Evolutionary conservation across 2,888 invertebrate genomes (phyloP), one percentile per base, ranked within the genome.

Genomic region (Erynnis tages): DNA sequence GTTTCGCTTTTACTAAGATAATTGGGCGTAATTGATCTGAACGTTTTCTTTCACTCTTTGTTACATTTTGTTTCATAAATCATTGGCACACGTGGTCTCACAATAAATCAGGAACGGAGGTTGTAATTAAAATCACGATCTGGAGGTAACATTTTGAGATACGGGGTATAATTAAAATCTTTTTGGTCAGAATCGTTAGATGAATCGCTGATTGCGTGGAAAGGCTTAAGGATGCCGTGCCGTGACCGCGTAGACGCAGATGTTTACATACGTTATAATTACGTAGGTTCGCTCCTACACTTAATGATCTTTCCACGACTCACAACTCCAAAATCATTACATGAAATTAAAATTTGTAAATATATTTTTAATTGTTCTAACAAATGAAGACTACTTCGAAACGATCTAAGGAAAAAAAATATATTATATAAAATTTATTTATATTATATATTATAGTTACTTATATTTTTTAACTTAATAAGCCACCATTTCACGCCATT

Each of bases 81-180:
- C 79, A 79, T 76, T 67, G 63, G 70, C 67, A 76, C 72, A 78
- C 73, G 73, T 79, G 78, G 73, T 70, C 71, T 68, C 62, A 74
- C 68, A 62, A 86, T 87, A 84, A 87, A 87, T 89, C 83, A 83
- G 71, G 63, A 68, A 73, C 64, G 66, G 68, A 76, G 66, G 69
- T 65, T 76, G 73, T 88, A 88, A 89, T 89, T 88, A 89, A 88
- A 87, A 82, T 67, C 72, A 79, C 71, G 76, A 79, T 79, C 79
- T 77, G 76, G 74, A n/a, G 80, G 78, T 79, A 81, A 82, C 76
- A 76, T 83, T 81, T 77, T 70, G 74, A 75, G 77, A 71, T 73
- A 75, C 62, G 73, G 75, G 77, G 65, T 88, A 82, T 88, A 86
- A 89, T 89, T 89, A 89, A 83, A 52, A 52, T 38, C 19, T 84